Conservation (phyloP, 1,140 invertebrate genomes). For the Steinernema feltiae region DNA sequence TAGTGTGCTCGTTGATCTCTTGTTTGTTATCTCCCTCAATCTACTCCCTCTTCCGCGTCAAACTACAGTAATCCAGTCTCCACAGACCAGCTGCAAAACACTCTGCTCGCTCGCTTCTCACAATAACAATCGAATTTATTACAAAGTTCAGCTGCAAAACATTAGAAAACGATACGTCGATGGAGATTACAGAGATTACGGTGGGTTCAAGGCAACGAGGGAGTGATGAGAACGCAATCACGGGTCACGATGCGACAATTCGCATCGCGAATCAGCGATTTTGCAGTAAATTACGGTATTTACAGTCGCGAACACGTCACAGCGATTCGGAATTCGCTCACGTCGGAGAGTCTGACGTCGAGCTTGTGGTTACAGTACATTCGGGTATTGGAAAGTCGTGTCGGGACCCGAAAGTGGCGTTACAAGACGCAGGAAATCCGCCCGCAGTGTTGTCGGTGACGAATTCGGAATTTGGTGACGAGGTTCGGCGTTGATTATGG, state of each 20-base stretch:
- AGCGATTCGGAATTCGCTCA: background rate
- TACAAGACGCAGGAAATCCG: slow-evolving; percentile 12
- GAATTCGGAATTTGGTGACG: background rate
- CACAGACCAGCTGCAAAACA: too few species aligned
- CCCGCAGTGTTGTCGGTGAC: background rate
- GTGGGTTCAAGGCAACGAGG: background rate
- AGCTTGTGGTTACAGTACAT: background rate
- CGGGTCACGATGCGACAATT: background rate
- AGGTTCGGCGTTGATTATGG: background rate
- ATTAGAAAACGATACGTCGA: background rate
- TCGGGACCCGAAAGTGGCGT: background rate
- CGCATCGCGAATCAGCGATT: background rate
- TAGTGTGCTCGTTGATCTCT: too few species aligned
- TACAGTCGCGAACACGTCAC: background rate
- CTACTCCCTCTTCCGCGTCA: too few species aligned
- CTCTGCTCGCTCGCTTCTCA: background rate
- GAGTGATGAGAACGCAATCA: background rate
- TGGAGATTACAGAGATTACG: background rate
- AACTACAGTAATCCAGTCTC: too few species aligned
- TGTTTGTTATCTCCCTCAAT: too few species aligned
- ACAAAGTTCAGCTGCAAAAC: background rate
- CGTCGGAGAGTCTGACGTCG: slow-evolving; percentile 1
- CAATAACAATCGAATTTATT: slow-evolving; percentile 14
- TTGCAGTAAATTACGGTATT: background rate
- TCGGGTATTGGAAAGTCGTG: background rate